A percentile compares a stretch with the other conserved stretches of the same genome.
These are phyloP conservation scores for Cheilosia impressa DNA, from an alignment of 2,888 invertebrate species.

Conservation along the genomic window DNA sequence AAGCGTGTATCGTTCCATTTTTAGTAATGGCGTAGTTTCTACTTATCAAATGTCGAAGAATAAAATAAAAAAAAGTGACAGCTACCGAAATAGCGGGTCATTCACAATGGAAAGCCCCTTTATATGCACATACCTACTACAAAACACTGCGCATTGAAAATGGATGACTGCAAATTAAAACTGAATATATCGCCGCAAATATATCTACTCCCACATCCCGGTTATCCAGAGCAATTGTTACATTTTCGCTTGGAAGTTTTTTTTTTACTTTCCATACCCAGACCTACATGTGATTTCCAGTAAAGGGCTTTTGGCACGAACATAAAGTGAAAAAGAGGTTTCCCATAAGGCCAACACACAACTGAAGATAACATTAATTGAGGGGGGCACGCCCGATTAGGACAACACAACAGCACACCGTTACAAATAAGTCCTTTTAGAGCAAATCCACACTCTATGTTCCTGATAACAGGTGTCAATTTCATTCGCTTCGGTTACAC, in stretches of 20 bases:
- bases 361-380: conserved; percentile 50
- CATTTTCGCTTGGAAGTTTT: neutral
- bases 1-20: too few species aligned
- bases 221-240: too few species aligned
- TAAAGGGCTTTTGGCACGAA: conserved; percentile 1
- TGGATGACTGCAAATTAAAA: too few species aligned
- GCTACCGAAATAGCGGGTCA: too few species aligned
- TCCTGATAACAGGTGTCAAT: conserved; percentile 71
- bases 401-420: conserved; percentile 25
- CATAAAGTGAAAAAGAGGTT: neutral
- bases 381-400: conserved; percentile 62
- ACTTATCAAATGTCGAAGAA: too few species aligned
- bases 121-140: too few species aligned
- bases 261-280: neutral
- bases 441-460: conserved; percentile 56
- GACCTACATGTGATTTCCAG: neutral
- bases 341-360: conserved; percentile 20
- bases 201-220: too few species aligned
- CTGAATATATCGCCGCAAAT: too few species aligned
- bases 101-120: too few species aligned
- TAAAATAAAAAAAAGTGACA: too few species aligned
- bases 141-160: too few species aligned
- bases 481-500: conserved; percentile 55
- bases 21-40: too few species aligned
- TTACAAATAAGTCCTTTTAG: conserved; percentile 57